Conservation (phyloP, 2,797 vertebrate genomes). For the Sciurus vulgaris region DNA sequence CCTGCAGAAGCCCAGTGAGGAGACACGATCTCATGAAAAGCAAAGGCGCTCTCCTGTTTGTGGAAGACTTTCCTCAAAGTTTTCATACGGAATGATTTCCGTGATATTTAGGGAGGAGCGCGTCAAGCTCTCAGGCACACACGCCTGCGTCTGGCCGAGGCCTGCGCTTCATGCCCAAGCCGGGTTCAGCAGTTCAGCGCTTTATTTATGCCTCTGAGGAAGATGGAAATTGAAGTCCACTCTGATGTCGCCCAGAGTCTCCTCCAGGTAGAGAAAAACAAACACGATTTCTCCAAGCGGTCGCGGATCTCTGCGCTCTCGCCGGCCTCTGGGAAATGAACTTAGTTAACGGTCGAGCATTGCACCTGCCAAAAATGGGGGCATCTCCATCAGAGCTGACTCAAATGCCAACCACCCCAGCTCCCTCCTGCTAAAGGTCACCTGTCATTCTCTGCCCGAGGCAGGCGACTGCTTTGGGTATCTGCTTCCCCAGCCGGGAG, state of each 20-base stretch:
- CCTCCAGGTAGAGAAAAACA: conserved; percentile 65
- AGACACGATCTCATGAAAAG: background rate
- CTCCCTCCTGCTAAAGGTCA: conserved; percentile 63
- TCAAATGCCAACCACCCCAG: conserved; percentile 74
- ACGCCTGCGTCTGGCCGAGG: background rate
- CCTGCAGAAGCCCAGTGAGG: background rate
- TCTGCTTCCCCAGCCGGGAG: accelerated
- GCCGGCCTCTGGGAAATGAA: conserved; percentile 75
- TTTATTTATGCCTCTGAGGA: conserved; percentile 67
- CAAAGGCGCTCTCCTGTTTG: background rate
- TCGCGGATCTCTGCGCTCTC: background rate
- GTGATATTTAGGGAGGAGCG: conserved; percentile 68
- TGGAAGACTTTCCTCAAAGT: conserved; percentile 44
- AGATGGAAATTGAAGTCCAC: conserved; percentile 66
- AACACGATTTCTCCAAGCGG: conserved; percentile 71
- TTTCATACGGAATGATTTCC: conserved; percentile 27
- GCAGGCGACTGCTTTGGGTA: conserved; percentile 42
- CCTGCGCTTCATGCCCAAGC: background rate
- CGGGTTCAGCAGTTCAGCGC: conserved; percentile 53
- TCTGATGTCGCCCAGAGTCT: conserved; percentile 21
- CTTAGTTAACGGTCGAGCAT: background rate
- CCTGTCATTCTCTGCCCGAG: conserved; percentile 65
- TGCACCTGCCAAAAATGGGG: conserved; percentile 56
- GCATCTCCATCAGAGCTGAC: conserved; percentile 70
- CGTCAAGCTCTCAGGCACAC: background rate